A percentile compares a stretch with the other conserved stretches of the same genome.
phyloP scores from a whole-genome alignment of 2,113 vertebrate genomes.

The Platysternon megacephalum region DNA sequence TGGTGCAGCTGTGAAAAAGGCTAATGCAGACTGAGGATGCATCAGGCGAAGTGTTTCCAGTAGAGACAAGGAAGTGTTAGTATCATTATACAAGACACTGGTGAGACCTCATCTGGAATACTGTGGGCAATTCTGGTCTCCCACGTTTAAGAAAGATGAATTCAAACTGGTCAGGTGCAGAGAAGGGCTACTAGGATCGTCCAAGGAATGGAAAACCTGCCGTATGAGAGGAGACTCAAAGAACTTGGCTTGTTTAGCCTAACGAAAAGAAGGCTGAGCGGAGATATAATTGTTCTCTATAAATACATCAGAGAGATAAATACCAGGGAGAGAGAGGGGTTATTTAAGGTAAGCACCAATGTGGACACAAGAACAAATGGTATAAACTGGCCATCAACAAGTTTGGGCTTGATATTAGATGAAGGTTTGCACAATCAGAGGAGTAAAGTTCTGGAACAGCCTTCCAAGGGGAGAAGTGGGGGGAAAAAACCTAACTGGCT shows the following conservation, averaged over 20 bases:
- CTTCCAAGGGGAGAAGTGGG: background rate
- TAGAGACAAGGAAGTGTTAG: too few species aligned
- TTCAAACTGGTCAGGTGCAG: too few species aligned
- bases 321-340: background rate
- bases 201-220: too few species aligned
- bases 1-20: too few species aligned
- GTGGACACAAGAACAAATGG: background rate
- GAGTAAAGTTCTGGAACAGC: background rate
- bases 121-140: too few species aligned
- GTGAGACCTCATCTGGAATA: background rate
- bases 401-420: background rate
- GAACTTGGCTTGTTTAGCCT: background rate
- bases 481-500: background rate
- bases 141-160: too few species aligned
- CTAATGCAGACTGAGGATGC: too few species aligned
- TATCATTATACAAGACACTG: background rate
- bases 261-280: background rate
- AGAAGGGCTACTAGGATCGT: too few species aligned
- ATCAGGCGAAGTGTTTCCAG: too few species aligned
- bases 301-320: background rate
- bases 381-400: background rate
- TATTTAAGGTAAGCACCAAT: background rate
- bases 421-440: background rate
- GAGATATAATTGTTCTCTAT: background rate
- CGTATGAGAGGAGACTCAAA: background rate